These are phyloP conservation scores for Manis crassicaudata DNA, from an alignment of 2,797 vertebrate species.

Conservation along the genomic window DNA sequence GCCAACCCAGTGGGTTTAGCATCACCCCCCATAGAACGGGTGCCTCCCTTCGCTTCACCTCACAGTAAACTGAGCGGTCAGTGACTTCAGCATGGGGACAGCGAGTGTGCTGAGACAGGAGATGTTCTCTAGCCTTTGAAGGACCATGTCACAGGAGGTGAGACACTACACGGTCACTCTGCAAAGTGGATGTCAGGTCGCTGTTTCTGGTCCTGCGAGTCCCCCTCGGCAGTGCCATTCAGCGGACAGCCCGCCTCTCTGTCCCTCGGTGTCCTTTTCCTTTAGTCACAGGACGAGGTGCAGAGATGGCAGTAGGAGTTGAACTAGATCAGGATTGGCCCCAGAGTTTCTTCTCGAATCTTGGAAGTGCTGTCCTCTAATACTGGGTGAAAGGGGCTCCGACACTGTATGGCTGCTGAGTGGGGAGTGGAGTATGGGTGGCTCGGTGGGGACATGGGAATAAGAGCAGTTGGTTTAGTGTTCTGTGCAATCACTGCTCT, in stretches of 20 bases:
- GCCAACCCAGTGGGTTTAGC: background rate
- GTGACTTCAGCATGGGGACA: background rate
- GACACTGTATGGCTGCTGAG: background rate
- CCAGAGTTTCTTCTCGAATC: background rate
- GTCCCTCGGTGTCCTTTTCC: background rate
- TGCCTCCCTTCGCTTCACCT: background rate
- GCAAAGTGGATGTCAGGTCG: background rate
- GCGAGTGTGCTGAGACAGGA: background rate
- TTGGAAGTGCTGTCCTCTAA: background rate
- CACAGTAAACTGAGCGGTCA: background rate
- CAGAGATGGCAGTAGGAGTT: background rate
- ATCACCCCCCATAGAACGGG: background rate
- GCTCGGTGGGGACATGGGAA: background rate
- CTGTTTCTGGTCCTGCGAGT: background rate
- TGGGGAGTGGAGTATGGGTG: background rate
- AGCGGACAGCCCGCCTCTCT: too few relatives aligned
- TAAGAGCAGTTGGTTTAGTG: background rate
- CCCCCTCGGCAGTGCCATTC: too few relatives aligned
- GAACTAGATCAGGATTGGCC: background rate
- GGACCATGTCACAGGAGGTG: background rate
- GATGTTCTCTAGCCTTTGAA: background rate
- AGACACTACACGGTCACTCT: background rate
- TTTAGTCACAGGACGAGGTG: background rate
- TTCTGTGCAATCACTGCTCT: background rate
- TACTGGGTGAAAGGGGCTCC: background rate